These are phyloP conservation scores for Xenentodon cancila DNA, from an alignment of 2,797 vertebrate genomes.

Conservation along the genomic window DNA sequence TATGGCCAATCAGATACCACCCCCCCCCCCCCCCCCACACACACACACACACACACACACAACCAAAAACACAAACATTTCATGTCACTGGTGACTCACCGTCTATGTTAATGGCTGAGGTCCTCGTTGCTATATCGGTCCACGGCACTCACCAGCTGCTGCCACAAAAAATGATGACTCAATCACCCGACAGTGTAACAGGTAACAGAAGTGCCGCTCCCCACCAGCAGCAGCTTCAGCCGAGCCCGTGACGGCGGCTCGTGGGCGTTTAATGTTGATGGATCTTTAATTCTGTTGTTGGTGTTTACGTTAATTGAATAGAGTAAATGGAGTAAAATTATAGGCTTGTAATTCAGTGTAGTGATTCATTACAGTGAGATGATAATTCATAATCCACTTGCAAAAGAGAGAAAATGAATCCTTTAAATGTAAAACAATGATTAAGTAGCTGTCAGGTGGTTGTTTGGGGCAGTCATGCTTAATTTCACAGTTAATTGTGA, in stretches of 20 bases:
- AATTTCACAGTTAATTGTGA: not conserved
- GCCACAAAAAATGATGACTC: conserved; percentile 57
- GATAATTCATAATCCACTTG: conserved; percentile 27
- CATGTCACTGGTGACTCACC: conserved; percentile 60
- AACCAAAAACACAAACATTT: conserved; percentile 18
- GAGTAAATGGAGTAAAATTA: conserved; percentile 46
- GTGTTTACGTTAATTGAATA: conserved; percentile 53
- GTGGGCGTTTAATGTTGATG: conserved; percentile 54
- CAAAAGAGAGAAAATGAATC: conserved; percentile 25
- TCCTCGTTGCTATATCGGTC: conserved; percentile 53
- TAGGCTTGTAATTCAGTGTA: conserved; percentile 25
- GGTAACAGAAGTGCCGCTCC: conserved; percentile 31
- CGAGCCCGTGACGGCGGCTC: conserved; percentile 22
- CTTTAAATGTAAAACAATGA: conserved; percentile 12
- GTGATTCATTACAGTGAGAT: conserved; percentile 31
- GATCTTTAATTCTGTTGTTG: conserved; percentile 56
- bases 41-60: conserved; percentile 9
- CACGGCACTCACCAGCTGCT: conserved; percentile 61
- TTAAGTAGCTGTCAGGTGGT: conserved; percentile 2
- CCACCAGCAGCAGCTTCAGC: conserved; percentile 34
- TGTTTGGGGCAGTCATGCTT: not conserved
- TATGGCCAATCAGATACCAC: conserved; percentile 22
- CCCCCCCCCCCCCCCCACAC: no score
- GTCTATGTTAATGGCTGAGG: conserved; percentile 32
- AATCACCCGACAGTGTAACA: conserved; percentile 48